Percentiles rank a stretch among this genome's conserved stretches.
These are phyloP conservation scores for Hirtodrosophila trivittata DNA, from an alignment of 2,888 invertebrate genomes.

Conservation along the genomic window DNA sequence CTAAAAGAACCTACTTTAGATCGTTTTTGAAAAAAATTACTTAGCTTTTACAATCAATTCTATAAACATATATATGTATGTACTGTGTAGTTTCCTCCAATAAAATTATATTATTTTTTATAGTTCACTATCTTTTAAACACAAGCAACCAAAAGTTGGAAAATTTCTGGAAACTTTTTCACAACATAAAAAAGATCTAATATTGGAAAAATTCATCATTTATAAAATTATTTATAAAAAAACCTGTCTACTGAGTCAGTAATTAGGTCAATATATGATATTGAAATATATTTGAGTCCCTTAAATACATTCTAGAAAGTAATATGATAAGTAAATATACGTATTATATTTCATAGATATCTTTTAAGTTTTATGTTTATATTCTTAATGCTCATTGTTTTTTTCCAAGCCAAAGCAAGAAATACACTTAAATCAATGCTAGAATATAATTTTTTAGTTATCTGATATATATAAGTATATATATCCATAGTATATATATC, in stretches of 20 bases:
- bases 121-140: too few relatives aligned
- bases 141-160: too few relatives aligned
- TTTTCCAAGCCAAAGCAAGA: slow-evolving; percentile 35
- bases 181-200: too few relatives aligned
- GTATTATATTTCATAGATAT: slow-evolving; percentile 3
- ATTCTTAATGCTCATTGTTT: slow-evolving; percentile 11
- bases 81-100: too few relatives aligned
- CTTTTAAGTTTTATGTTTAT: slow-evolving; percentile 19
- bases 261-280: not conserved
- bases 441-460: slow-evolving; percentile 30
- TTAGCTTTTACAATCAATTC: too few relatives aligned
- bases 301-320: not conserved
- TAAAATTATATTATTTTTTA: too few relatives aligned
- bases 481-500: slow-evolving; percentile 2
- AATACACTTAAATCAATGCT: slow-evolving; percentile 56
- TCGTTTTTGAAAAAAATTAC: too few relatives aligned
- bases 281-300: not conserved
- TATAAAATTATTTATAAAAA: too few relatives aligned
- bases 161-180: too few relatives aligned
- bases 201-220: too few relatives aligned
- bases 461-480: not conserved
- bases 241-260: slow-evolving; percentile 4
- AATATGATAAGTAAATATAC: not conserved
- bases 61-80: too few relatives aligned
- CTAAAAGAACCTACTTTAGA: too few relatives aligned